Base-by-base conservation (phyloP, 2,113 vertebrate species). In the Sylvicapra grimmia region DNA sequence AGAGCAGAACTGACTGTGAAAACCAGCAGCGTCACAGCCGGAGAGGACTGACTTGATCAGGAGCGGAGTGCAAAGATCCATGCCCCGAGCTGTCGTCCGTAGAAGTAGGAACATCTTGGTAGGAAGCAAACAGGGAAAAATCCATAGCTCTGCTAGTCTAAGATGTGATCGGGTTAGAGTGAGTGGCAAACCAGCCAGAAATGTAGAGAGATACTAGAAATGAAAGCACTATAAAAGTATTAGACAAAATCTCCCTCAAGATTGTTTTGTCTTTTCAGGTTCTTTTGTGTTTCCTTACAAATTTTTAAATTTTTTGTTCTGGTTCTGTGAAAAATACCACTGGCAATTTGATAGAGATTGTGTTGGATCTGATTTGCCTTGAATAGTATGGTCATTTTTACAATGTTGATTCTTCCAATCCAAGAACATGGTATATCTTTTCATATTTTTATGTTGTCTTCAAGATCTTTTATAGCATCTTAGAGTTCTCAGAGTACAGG, bases 51-150 rank as follows among this genome's bases (percentile, higher is more conserved):
- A 86, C 49, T 75, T 47, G 36, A 84, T 27, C 63, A 40, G 23
- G 11, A 90, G 51, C 16, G 75, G 21, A 97, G 15, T 77, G 53
- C 93, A 92, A 96, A 89, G 53, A 8, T 49, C 36, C 27, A 75
- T 31, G 23, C 63, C 77, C 77, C 56, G 6, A 27, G 33, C 86
- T 72, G 8, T 93, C 61, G 8, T 85, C 29, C 75, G 44, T 49
- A 9, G 51, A 27, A 82, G 59, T n/a, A 83, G 53, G 47, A 95
- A 96, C 91, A 18, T 53, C 68, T 72, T 61, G 77, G 40, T n/a
- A 95, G 79, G 12, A 96, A 96, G 82, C 36, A 93, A 87, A 87
- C 33, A 59, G 36, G 49, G 59, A 94, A n/a, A 96, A 47, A 33
- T 25, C n/a, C 23, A 59, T 10, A 75, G 8, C 23, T 90, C 29